phyloP scores from a whole-genome alignment of 2,113 vertebrate species.

The Pedionomus torquatus region DNA sequence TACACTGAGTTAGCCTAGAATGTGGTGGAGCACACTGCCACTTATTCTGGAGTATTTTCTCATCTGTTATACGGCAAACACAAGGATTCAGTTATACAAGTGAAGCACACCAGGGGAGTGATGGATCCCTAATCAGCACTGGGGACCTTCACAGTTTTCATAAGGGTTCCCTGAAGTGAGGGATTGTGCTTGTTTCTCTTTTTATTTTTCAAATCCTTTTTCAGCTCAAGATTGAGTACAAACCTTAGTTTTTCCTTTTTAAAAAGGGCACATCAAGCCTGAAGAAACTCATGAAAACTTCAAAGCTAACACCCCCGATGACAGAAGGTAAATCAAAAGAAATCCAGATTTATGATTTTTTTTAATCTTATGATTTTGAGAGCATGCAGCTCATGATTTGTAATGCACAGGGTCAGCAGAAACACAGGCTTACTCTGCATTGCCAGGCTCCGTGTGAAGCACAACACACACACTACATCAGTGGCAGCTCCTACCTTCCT shows the following conservation, averaged over 20 bases:
- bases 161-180: fast-evolving
- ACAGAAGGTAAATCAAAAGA: slow-evolving; percentile 24
- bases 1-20: neutral
- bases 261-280: neutral
- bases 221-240: neutral
- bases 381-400: neutral
- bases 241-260: neutral
- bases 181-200: neutral
- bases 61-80: neutral
- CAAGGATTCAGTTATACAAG: neutral
- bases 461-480: neutral
- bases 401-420: neutral
- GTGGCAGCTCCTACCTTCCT: neutral
- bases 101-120: neutral
- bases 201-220: neutral
- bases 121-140: neutral
- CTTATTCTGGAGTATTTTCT: neutral
- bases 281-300: neutral
- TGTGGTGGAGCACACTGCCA: fast-evolving
- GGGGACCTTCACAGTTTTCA: neutral
- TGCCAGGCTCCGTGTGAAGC: neutral
- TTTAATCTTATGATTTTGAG: neutral
- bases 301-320: neutral
- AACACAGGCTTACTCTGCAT: neutral
- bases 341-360: neutral